These are phyloP conservation scores for Halocaridina rubra DNA, from an alignment of 2,888 invertebrate genomes.

Conservation along the genomic window DNA sequence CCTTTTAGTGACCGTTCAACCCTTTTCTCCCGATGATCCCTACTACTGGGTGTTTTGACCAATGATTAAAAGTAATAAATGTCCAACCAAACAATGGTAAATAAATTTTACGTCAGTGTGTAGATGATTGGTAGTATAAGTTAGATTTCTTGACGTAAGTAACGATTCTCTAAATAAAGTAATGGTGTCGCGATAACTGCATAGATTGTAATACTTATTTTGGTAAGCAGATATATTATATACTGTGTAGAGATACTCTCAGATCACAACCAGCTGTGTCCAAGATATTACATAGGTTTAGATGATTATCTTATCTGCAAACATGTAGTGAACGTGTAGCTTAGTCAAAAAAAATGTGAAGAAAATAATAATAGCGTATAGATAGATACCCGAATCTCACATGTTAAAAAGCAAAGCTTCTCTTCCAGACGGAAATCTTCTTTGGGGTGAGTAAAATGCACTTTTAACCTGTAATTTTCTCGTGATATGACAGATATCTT, in stretches of 20 bases:
- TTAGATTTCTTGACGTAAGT: conserved; percentile 18
- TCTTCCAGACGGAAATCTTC: neutral
- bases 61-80: conserved; percentile 18
- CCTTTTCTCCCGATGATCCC: neutral
- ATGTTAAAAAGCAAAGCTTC: too few species aligned
- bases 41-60: conserved; percentile 17
- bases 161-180: conserved; percentile 13
- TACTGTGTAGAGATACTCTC: conserved; percentile 20
- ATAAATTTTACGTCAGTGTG: neutral
- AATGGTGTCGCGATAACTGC: neutral
- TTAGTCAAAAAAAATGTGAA: neutral
- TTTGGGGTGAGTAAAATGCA: too few species aligned
- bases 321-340: neutral
- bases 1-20: neutral
- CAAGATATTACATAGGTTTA: neutral
- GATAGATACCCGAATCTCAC: neutral
- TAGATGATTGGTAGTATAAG: conserved; percentile 13
- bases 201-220: conserved; percentile 58
- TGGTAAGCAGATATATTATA: conserved; percentile 37
- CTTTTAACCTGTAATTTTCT: neutral
- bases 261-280: neutral
- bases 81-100: conserved; percentile 44
- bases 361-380: neutral
- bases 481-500: neutral
- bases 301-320: neutral